Conservation (phyloP, 2,797 vertebrate genomes). For the Lagodon rhomboides region DNA sequence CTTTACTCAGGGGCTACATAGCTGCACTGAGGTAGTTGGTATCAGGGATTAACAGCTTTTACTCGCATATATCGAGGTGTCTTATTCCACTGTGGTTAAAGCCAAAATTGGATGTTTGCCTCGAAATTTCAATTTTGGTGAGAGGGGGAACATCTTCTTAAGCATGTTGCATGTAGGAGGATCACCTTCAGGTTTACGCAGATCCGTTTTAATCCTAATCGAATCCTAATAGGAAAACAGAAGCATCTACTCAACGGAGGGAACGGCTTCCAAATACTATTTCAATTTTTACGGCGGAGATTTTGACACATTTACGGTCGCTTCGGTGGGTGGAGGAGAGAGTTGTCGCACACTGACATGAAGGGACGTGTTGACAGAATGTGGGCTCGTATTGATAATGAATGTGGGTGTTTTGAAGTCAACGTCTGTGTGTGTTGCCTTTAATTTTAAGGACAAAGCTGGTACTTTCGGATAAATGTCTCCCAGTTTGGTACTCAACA, state of each 20-base stretch:
- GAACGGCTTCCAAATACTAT: conserved; percentile 32
- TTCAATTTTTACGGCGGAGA: conserved; percentile 16
- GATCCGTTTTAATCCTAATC: conserved; percentile 46
- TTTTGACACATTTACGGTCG: conserved; percentile 10
- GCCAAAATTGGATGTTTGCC: conserved; percentile 14
- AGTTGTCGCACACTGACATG: conserved; percentile 15
- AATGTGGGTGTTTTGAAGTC: conserved; percentile 28
- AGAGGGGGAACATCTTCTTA: conserved; percentile 28
- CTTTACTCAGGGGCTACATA: conserved; percentile 16
- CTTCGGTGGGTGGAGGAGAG: conserved; percentile 4
- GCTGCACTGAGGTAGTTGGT: conserved; percentile 28
- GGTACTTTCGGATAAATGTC: neutral
- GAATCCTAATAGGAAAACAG: conserved; percentile 28
- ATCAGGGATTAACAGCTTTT: conserved; percentile 51
- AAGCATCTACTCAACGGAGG: neutral
- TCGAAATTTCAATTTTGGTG: conserved; percentile 38
- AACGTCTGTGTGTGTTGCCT: neutral
- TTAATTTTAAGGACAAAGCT: neutral
- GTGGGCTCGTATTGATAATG: conserved; percentile 36
- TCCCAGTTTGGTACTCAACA: neutral
- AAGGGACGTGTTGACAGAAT: conserved; percentile 41
- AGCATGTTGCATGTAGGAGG: conserved; percentile 34
- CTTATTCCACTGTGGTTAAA: conserved; percentile 20
- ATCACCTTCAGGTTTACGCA: conserved; percentile 32
- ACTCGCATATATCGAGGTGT: conserved; percentile 13